Evolutionary conservation across 2,888 invertebrate genomes (phyloP).

Genomic region (Rhingia campestris): DNA sequence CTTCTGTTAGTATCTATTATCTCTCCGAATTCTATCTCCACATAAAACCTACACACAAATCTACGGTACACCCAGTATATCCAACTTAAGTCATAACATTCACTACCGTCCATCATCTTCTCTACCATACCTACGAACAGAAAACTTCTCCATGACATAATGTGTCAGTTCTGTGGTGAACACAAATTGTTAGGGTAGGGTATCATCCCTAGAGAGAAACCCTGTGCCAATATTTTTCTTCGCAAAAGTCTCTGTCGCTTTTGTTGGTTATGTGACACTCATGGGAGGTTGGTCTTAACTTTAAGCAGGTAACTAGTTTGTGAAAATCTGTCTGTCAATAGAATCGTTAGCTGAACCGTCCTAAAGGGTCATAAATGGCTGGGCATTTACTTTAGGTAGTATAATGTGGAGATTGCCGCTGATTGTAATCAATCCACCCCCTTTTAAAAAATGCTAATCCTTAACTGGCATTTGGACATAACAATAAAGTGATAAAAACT

Average conservation of each 20-base stretch:
- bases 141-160: slow-evolving; percentile 47
- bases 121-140: neutral
- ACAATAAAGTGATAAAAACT: slow-evolving; percentile 55
- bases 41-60: too few species aligned
- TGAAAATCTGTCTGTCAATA: slow-evolving; percentile 37
- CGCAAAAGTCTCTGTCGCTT: neutral
- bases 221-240: slow-evolving; percentile 21
- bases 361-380: neutral
- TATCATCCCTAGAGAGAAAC: slow-evolving; percentile 31
- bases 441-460: neutral
- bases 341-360: neutral
- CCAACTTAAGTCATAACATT: too few species aligned
- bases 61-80: too few species aligned
- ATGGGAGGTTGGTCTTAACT: slow-evolving; percentile 23
- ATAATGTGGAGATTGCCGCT: slow-evolving; percentile 38
- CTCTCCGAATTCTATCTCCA: too few species aligned
- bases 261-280: slow-evolving; percentile 24
- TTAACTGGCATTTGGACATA: slow-evolving; percentile 21
- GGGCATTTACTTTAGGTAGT: slow-evolving; percentile 26
- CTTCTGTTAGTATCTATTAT: too few species aligned
- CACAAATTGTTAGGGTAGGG: slow-evolving; percentile 3
- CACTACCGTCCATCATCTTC: too few species aligned
- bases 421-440: neutral
- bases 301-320: slow-evolving; percentile 45
- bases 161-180: slow-evolving; percentile 48